A percentile compares a stretch with the other conserved stretches of the same genome.
phyloP scores from a whole-genome alignment of 23 tunicate genomes.

The Corella eumyota region DNA sequence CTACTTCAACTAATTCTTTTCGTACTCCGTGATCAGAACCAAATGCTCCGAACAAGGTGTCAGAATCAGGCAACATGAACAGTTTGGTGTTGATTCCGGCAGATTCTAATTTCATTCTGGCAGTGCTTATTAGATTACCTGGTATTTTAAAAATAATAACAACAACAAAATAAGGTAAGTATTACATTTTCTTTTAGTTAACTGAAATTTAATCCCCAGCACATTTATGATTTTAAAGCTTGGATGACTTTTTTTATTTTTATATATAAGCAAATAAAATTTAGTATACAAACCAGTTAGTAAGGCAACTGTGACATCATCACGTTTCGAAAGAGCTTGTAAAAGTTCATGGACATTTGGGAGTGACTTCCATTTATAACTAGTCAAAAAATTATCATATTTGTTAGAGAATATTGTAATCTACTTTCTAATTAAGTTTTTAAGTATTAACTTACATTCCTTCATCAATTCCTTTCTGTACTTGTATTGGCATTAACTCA shows the following conservation, averaged over 20 bases:
- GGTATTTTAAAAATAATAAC: not conserved
- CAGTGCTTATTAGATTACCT: slow-evolving; percentile 52
- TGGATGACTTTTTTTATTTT: too few species aligned
- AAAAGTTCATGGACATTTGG: slow-evolving; percentile 65
- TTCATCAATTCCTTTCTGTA: slow-evolving; percentile 36
- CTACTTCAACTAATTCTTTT: slow-evolving; percentile 47
- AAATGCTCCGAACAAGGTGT: slow-evolving; percentile 58
- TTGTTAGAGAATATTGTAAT: too few species aligned
- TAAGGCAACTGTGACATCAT: slow-evolving; percentile 61
- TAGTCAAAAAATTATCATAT: slow-evolving; percentile 19
- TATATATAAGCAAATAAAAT: not conserved
- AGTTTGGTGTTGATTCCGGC: slow-evolving; percentile 34
- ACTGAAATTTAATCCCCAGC: too few species aligned
- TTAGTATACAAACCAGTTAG: slow-evolving; percentile 38
- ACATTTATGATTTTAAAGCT: too few species aligned
- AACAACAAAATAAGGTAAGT: not conserved
- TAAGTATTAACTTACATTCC: slow-evolving; percentile 32
- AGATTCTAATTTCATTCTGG: slow-evolving; percentile 42
- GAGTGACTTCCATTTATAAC: slow-evolving; percentile 42
- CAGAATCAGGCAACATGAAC: slow-evolving; percentile 7
- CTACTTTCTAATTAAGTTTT: too few species aligned
- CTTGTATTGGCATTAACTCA: slow-evolving; percentile 30
- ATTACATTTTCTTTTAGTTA: too few species aligned
- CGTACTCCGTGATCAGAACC: slow-evolving; percentile 73
- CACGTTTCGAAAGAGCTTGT: slow-evolving; percentile 22